phyloP scores from a whole-genome alignment of 2,113 vertebrate species.

The Toxotes jaculatrix region DNA sequence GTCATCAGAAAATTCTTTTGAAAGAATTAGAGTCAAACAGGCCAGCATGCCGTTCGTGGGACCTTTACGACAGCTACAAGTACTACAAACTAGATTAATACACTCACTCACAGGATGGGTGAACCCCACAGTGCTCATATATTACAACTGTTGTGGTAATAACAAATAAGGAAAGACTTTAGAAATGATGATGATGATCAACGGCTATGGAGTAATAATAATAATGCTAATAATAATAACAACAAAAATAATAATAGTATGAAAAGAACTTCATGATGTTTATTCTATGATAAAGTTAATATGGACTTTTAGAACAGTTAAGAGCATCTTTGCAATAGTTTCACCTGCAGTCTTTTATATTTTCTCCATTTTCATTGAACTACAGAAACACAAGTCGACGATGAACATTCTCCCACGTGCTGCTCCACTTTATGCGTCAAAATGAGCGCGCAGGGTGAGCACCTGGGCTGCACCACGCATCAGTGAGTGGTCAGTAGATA shows the following conservation, averaged over 20 bases:
- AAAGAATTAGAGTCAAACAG: no score
- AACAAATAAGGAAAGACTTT: background rate
- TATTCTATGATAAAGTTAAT: no score
- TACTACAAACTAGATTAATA: conserved; percentile 36
- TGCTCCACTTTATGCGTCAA: no score
- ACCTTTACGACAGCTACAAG: background rate
- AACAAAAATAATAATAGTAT: no score
- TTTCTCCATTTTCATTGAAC: background rate
- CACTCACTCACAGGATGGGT: background rate
- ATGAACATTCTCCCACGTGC: background rate
- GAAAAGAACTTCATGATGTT: no score
- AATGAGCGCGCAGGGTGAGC: no score
- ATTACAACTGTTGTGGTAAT: background rate
- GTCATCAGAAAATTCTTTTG: no score
- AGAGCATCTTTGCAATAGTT: background rate
- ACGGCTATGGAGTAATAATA: no score
- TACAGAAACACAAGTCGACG: background rate
- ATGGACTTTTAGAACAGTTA: background rate
- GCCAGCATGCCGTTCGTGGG: background rate
- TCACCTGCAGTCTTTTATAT: background rate
- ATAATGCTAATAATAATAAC: no score
- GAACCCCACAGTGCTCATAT: background rate
- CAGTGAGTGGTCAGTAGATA: no score
- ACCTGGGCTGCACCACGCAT: background rate
- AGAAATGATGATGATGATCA: no score